Conservation (phyloP, 2,113 vertebrate genomes). For the Ahaetulla prasina region DNA sequence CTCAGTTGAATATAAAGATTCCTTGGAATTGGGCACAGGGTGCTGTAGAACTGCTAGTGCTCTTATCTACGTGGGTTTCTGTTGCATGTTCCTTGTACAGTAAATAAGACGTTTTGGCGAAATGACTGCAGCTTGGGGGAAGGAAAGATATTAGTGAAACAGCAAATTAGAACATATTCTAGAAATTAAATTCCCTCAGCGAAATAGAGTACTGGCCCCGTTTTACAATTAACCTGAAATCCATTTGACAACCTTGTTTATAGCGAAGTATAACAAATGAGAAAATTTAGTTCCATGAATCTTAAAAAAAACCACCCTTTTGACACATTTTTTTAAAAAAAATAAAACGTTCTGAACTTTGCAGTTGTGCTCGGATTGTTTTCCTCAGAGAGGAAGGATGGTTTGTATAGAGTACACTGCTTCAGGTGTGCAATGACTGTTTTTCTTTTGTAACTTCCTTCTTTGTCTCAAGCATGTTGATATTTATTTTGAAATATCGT, state of each 20-base stretch:
- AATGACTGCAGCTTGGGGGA: not conserved
- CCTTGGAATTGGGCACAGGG: not conserved
- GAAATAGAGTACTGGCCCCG: not conserved
- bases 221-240: not conserved
- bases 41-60: not conserved
- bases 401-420: constrained; percentile 33
- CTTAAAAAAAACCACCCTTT: constrained; percentile 3
- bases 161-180: not conserved
- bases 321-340: not conserved
- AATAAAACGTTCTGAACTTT: constrained; percentile 29
- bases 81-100: not conserved
- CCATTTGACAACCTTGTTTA: not conserved
- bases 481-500: constrained; percentile 37
- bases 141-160: not conserved
- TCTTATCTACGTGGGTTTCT: not conserved
- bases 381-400: not conserved
- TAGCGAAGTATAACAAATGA: constrained; percentile 15
- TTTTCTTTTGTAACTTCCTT: constrained; percentile 12
- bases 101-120: not conserved
- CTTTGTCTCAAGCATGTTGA: constrained; percentile 20
- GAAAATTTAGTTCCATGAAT: constrained; percentile 40
- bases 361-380: constrained; percentile 7
- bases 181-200: not conserved
- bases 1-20: not conserved
- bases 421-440: not conserved